Evolutionary conservation across 2,888 invertebrate genomes (phyloP), one percentile per base, ranked within the genome.

Genomic region (Lasioglossum villosulum): DNA sequence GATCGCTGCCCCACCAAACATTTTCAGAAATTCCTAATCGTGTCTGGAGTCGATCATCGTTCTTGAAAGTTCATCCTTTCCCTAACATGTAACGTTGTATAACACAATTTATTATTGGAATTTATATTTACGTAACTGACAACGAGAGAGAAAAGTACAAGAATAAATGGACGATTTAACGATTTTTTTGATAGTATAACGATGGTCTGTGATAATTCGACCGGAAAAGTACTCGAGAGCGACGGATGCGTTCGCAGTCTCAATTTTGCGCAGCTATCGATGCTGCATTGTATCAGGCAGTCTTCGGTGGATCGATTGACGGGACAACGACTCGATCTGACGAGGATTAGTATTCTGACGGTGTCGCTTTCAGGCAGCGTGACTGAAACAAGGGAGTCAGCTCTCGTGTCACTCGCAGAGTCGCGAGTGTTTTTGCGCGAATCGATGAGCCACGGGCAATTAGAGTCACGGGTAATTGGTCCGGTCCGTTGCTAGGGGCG

Each of bases 381-480:
- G 78, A 80, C 78, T 16, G 48, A 83, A 89, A 84, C 86, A 80
- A 80, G 75, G 78, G 82, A 63, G 72, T 45, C 34, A 10, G 66
- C 52, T 23, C 45, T 39, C 75, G 74, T 56, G 72, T 89, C 84
- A 78, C 82, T 88, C 88, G 84, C 86, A 82, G 78, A 74, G 70
- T 79, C 52, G 59, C 74, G 66, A 77, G 73, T 86, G 76, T 89
- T 83, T 85, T 79, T 75, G 34, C 66, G 34, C 66, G 82, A 66
- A 84, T 83, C 79, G 80, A 88, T 80, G 80, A 70, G 70, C 42
- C 75, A 34, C 72, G 68, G 76, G 66, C 39, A 75, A 77, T 74
- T 45, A 71, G 75, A 75, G 68, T 71, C 76, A 74, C 75, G 77
- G 79, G 56, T 78, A 77, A 90, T 89, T 84, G 90, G 73, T 34